Conservation (phyloP, 2,113 vertebrate genomes). For the Noctilio leporinus region DNA sequence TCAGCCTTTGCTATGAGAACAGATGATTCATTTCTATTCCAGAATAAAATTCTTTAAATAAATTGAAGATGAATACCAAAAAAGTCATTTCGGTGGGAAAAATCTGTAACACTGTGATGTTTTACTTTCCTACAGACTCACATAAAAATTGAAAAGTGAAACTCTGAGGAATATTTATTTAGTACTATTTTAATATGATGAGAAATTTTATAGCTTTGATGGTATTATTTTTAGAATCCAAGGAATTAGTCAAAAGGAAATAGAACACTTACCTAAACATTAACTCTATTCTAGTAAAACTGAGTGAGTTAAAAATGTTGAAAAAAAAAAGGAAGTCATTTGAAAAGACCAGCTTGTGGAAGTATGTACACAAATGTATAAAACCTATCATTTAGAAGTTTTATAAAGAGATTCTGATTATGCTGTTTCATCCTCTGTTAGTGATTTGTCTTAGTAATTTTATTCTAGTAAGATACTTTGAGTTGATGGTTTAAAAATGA, state of each 20-base stretch:
- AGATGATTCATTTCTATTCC: slow-evolving; percentile 50
- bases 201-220: background rate
- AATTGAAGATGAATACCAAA: slow-evolving; percentile 29
- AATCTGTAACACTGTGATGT: background rate
- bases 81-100: slow-evolving; percentile 50
- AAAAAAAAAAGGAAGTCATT: background rate
- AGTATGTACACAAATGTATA: background rate
- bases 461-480: background rate
- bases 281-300: background rate
- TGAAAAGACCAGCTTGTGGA: background rate
- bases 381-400: background rate
- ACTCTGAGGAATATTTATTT: background rate
- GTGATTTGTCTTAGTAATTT: background rate
- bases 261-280: background rate
- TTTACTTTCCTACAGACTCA: background rate
- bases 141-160: background rate
- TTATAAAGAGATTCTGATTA: background rate
- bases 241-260: background rate
- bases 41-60: slow-evolving; percentile 52
- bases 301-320: background rate
- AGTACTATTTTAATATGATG: background rate
- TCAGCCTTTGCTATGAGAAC: slow-evolving; percentile 9
- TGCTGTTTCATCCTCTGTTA: background rate
- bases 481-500: background rate
- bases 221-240: background rate